Evolutionary conservation across 2,113 vertebrate genomes (phyloP).

Genomic region (Ornithorhynchus anatinus): DNA sequence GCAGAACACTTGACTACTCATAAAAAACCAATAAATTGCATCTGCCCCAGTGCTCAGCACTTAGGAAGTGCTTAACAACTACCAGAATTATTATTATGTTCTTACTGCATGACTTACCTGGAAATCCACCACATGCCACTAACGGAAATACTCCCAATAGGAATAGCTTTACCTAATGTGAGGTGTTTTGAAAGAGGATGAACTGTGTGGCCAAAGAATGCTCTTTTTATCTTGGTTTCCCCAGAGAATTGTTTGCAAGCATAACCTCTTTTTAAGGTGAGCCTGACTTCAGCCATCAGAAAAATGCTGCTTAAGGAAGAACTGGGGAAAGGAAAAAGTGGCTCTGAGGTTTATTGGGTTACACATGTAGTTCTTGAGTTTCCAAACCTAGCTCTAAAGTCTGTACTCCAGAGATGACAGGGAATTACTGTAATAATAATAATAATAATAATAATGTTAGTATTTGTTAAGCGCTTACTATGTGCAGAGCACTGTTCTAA

Average conservation of each 20-base stretch:
- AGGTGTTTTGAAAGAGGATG: constrained; percentile 4
- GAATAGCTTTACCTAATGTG: neutral
- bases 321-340: too few relatives aligned
- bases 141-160: neutral
- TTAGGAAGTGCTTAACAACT: too few relatives aligned
- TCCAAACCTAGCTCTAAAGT: neutral
- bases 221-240: constrained; percentile 16
- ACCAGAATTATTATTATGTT: too few relatives aligned
- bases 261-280: neutral
- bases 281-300: neutral
- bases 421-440: too few relatives aligned
- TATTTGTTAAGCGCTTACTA: too few relatives aligned
- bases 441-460: too few relatives aligned
- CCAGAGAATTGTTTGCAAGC: neutral
- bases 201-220: neutral
- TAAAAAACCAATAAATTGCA: too few relatives aligned
- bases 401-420: neutral
- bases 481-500: too few relatives aligned
- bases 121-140: neutral
- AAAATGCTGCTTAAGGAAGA: constrained; percentile 14
- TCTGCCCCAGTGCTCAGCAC: too few relatives aligned
- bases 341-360: too few relatives aligned
- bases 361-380: neutral
- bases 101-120: too few relatives aligned
- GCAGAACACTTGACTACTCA: too few relatives aligned